phyloP scores from a whole-genome alignment of 30 jellyfish, hydroid and myxozoan genomes.

The Mastigias papua region DNA sequence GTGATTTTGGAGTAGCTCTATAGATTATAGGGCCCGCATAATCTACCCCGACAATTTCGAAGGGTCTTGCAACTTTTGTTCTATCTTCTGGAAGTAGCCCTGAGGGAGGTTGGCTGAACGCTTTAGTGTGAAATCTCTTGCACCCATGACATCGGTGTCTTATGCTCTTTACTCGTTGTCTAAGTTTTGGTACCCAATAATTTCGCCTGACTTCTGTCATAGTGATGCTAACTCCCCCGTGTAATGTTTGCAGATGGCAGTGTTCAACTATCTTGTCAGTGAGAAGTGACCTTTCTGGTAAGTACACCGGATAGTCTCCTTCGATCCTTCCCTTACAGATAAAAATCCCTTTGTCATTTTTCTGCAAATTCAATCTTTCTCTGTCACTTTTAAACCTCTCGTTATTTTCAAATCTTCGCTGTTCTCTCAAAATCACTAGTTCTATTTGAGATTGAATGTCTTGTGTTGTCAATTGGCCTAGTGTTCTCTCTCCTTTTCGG shows the following conservation, averaged over 20 bases:
- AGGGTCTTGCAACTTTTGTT: slow-evolving; percentile 46
- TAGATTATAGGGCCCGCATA: slow-evolving; percentile 73
- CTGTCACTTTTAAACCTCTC: slow-evolving; percentile 44
- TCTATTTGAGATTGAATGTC: slow-evolving; percentile 22
- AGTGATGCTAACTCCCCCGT: slow-evolving; percentile 64
- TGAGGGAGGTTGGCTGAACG: slow-evolving; percentile 35
- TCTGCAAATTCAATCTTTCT: slow-evolving; percentile 29
- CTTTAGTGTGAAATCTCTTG: slow-evolving; percentile 56
- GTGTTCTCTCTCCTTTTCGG: slow-evolving; percentile 8
- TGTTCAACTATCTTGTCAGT: slow-evolving; percentile 25
- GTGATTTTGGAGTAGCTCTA: slow-evolving; percentile 24
- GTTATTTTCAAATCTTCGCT: neutral
- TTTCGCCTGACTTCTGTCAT: slow-evolving; percentile 45
- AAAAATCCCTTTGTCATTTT: slow-evolving; percentile 1
- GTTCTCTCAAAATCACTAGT: slow-evolving; percentile 37
- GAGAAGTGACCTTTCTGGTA: slow-evolving; percentile 40
- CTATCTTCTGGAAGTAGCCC: slow-evolving; percentile 49
- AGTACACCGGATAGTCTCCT: slow-evolving; percentile 61
- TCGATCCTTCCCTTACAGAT: neutral
- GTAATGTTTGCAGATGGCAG: slow-evolving; percentile 40
- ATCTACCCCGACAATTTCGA: slow-evolving; percentile 61
- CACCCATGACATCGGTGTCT: slow-evolving; percentile 53
- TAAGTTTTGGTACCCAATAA: slow-evolving; percentile 57
- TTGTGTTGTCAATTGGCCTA: slow-evolving; percentile 71
- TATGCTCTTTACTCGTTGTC: slow-evolving; percentile 46